These are phyloP conservation scores for Alentia gelatinosa DNA, from an alignment of 2,888 invertebrate genomes.

Conservation along the genomic window DNA sequence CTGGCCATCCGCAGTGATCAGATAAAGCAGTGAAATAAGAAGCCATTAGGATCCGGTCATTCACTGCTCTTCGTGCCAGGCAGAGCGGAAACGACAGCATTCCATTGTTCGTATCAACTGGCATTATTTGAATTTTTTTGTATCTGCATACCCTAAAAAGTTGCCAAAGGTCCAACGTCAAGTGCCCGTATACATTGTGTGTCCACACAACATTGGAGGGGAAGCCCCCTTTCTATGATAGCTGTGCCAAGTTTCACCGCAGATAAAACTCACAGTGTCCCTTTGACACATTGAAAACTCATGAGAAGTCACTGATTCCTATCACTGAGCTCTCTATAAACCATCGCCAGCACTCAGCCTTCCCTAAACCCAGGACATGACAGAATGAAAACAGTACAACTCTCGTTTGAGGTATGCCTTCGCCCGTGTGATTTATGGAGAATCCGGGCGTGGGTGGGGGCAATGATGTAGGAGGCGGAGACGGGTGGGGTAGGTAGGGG, in stretches of 20 bases:
- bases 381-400: background rate
- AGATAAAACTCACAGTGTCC: background rate
- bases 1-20: background rate
- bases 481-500: background rate
- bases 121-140: background rate
- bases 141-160: no score
- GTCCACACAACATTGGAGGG: background rate
- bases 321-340: background rate
- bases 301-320: background rate
- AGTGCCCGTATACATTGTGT: background rate
- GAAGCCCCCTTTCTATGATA: background rate
- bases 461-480: no score
- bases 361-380: background rate
- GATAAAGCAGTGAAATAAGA: background rate
- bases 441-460: background rate
- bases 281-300: background rate
- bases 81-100: background rate
- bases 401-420: background rate
- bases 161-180: no score
- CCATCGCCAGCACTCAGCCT: background rate
- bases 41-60: background rate
- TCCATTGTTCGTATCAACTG: background rate
- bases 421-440: background rate
- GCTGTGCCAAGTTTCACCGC: background rate
- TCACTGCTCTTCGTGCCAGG: background rate